These are phyloP conservation scores for Corythaixoides concolor DNA, from an alignment of 2,113 vertebrate genomes.

Conservation along the genomic window DNA sequence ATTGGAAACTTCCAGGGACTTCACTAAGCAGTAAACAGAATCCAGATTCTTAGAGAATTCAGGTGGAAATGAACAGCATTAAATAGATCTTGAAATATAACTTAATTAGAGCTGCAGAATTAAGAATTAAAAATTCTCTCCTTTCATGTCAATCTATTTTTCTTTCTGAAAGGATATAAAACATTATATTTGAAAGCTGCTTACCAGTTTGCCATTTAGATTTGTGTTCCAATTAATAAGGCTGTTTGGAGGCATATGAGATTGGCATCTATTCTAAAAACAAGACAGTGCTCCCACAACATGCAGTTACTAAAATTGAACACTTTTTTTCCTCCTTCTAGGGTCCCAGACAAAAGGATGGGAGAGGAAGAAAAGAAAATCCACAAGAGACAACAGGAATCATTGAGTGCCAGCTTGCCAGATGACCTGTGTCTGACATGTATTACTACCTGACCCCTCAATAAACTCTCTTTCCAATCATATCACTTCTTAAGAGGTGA, in stretches of 20 bases:
- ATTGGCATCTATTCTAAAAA: not conserved
- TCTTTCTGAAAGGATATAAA: not conserved
- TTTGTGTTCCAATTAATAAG: not conserved
- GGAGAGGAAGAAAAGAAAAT: not conserved
- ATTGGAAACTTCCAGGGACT: not conserved
- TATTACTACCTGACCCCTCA: not conserved
- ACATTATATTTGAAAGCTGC: not conserved
- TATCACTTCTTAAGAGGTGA: not conserved
- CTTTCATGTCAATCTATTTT: not conserved
- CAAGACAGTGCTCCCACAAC: not conserved
- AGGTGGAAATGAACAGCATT: not conserved
- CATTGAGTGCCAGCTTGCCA: not conserved
- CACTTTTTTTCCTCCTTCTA: rapidly evolving
- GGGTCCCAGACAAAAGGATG: not conserved
- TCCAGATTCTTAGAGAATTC: not conserved
- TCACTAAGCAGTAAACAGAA: not conserved
- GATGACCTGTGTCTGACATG: not conserved
- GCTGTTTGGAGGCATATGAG: not conserved
- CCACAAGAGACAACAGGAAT: not conserved
- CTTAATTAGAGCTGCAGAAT: not conserved
- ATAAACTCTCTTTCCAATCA: not conserved
- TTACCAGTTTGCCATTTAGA: not conserved
- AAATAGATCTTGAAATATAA: not conserved
- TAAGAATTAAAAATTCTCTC: not conserved
- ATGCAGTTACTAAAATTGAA: not conserved